These are phyloP conservation scores for Creontiades dilutus DNA, from an alignment of 2,888 invertebrate genomes.

Conservation along the genomic window DNA sequence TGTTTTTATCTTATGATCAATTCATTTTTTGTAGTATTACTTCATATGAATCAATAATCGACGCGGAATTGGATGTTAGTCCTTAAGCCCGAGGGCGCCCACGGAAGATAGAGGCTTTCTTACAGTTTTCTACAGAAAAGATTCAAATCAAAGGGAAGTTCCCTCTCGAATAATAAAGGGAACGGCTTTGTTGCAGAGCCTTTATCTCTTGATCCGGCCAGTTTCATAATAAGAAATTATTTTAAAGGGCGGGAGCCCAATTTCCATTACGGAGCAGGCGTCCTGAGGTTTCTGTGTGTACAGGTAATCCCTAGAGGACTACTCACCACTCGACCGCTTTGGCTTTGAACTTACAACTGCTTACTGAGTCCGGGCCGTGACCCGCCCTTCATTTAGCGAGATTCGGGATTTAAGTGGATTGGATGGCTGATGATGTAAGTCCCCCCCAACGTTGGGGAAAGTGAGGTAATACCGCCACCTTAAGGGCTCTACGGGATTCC, in stretches of 20 bases:
- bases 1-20: no score
- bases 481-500: no score
- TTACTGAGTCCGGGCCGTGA: not conserved
- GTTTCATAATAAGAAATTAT: conserved; percentile 18
- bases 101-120: not conserved
- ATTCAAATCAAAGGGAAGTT: conserved; percentile 27
- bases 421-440: no score
- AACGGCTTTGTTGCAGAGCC: not conserved
- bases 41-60: no score
- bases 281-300: not conserved
- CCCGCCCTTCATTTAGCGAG: not conserved
- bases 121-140: conserved; percentile 28
- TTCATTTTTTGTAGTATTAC: no score
- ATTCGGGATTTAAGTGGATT: not conserved
- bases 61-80: no score
- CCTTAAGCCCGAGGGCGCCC: not conserved
- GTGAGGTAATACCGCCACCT: no score
- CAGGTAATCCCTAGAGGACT: not conserved
- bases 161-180: not conserved
- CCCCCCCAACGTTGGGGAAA: no score
- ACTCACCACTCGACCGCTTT: not conserved
- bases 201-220: conserved; percentile 1
- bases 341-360: not conserved
- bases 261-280: not conserved
- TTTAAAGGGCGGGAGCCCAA: not conserved